These are phyloP conservation scores for Stichodactyla mertensii DNA, from an alignment of 64 coral and sea anemone genomes.

Conservation along the genomic window DNA sequence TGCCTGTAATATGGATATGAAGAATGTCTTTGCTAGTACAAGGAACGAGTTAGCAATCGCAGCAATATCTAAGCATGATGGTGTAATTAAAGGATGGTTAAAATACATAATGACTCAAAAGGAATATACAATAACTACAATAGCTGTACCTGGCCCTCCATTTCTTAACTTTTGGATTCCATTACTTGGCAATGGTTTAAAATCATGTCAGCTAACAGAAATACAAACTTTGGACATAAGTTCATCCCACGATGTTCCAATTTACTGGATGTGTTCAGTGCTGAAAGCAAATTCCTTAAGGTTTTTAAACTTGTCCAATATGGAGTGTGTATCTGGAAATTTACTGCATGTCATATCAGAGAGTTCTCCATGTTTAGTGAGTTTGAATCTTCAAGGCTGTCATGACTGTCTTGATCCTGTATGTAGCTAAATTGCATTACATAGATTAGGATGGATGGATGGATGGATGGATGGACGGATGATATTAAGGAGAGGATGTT, in stretches of 20 bases:
- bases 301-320: slow-evolving; percentile 18
- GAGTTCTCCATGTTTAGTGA: slow-evolving; percentile 5
- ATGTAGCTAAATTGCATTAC: not conserved
- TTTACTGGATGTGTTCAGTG: slow-evolving; percentile 22
- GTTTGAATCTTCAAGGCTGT: slow-evolving; percentile 19
- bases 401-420: slow-evolving; percentile 27
- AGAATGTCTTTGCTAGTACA: slow-evolving; percentile 14
- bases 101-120: not conserved
- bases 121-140: not conserved
- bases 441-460: too few species aligned
- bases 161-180: slow-evolving; percentile 32
- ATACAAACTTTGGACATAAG: slow-evolving; percentile 5
- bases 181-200: slow-evolving; percentile 25
- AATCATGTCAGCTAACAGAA: not conserved
- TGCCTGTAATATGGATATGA: not conserved
- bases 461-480: too few species aligned
- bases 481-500: too few species aligned
- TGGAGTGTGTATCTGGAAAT: slow-evolving; percentile 21
- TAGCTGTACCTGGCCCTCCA: slow-evolving; percentile 1
- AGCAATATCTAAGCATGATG: slow-evolving; percentile 3
- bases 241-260: slow-evolving; percentile 18
- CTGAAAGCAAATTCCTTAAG: slow-evolving; percentile 16
- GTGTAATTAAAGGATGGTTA: slow-evolving; percentile 20
- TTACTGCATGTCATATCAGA: slow-evolving; percentile 12
- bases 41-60: not conserved